Conservation (phyloP, 2,888 invertebrate species). For the Sclerodermus sp. region DNA sequence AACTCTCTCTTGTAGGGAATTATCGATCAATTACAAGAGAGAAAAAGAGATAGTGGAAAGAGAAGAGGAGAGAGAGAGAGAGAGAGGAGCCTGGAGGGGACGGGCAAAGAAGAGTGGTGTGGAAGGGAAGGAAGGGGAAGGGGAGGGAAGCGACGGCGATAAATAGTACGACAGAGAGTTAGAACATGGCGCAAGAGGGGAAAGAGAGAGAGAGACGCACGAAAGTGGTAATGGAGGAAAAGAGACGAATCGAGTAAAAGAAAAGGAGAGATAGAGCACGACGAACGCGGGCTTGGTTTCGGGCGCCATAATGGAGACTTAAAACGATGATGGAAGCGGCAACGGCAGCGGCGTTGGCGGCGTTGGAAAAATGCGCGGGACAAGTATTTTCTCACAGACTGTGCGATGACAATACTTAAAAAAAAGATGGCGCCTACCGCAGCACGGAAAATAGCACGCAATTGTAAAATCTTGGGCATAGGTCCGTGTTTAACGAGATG, state of each 20-base stretch:
- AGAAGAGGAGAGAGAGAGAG: slow-evolving; percentile 15
- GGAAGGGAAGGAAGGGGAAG: slow-evolving; percentile 11
- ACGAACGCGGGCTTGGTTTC: slow-evolving; percentile 40
- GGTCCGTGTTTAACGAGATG: too few species aligned
- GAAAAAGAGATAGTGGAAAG: slow-evolving; percentile 11
- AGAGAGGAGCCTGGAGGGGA: slow-evolving; percentile 6
- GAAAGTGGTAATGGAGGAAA: too few species aligned
- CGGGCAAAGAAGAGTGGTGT: slow-evolving; percentile 6
- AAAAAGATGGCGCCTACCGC: slow-evolving; percentile 42
- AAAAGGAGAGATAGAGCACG: slow-evolving; percentile 16
- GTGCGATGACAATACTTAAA: slow-evolving; percentile 18
- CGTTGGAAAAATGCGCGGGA: slow-evolving; percentile 53
- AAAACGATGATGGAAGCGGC: slow-evolving; percentile 16
- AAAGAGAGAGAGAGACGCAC: slow-evolving; percentile 9
- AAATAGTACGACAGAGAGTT: slow-evolving; percentile 8
- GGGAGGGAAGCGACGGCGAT: slow-evolving; percentile 7
- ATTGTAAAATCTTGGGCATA: too few species aligned
- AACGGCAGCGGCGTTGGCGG: too few species aligned
- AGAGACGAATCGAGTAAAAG: slow-evolving; percentile 13
- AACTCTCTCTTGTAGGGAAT: slow-evolving; percentile 33
- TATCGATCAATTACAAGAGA: slow-evolving; percentile 42
- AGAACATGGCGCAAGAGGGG: slow-evolving; percentile 4
- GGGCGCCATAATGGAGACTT: slow-evolving; percentile 39
- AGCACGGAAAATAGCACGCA: too few species aligned
- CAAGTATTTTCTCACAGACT: slow-evolving; percentile 32